These are phyloP conservation scores for Spilogale gracilis DNA, from an alignment of 2,113 vertebrate species.

Conservation along the genomic window DNA sequence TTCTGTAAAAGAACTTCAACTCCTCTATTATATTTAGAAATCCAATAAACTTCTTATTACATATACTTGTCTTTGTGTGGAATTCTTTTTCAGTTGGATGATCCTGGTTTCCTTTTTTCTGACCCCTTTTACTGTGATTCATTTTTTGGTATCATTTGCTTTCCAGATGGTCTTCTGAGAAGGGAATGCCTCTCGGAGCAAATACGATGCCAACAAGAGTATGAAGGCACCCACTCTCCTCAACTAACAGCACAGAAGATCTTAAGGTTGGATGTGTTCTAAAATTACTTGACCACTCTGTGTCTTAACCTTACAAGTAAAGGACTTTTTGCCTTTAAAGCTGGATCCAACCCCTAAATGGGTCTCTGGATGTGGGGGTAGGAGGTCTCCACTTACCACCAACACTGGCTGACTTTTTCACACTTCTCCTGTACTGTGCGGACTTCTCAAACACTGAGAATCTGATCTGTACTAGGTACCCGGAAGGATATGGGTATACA, in stretches of 20 bases:
- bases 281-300: background rate
- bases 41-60: conserved; percentile 84
- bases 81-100: conserved; percentile 83
- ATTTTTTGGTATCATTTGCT: conserved; percentile 61
- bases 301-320: background rate
- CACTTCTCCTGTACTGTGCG: background rate
- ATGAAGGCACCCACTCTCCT: background rate
- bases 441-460: background rate
- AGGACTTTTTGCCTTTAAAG: background rate
- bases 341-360: background rate
- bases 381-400: background rate
- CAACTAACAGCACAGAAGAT: background rate
- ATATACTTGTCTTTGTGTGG: conserved; percentile 83
- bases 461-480: background rate
- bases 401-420: background rate
- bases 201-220: background rate
- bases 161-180: conserved; percentile 59
- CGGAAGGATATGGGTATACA: background rate
- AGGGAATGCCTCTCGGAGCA: conserved; percentile 12
- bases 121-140: conserved; percentile 51
- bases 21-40: conserved; percentile 83
- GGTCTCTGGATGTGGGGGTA: background rate
- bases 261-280: background rate
- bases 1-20: conserved; percentile 87
- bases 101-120: conserved; percentile 77